Percentiles rank a stretch among this genome's conserved stretches.
Conservation (phyloP, 2,113 vertebrate genomes). For the Colaptes auratus region DNA sequence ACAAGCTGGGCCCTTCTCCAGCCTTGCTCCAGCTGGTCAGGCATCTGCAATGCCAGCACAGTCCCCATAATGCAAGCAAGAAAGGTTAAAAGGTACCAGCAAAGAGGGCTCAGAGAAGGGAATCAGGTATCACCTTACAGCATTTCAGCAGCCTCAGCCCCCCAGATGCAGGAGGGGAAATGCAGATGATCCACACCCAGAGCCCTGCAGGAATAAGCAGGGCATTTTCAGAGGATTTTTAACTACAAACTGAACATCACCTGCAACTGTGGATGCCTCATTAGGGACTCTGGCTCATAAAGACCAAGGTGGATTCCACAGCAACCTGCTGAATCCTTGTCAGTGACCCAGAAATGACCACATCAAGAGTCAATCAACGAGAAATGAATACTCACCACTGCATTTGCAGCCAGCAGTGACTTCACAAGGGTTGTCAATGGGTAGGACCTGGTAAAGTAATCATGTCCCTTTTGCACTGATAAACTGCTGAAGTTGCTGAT, state of each 20-base stretch:
- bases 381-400: neutral
- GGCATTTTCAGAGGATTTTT: neutral
- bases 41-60: neutral
- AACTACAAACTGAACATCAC: neutral
- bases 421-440: neutral
- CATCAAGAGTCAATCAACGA: neutral
- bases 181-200: accelerated
- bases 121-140: neutral
- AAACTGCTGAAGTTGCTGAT: neutral
- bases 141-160: neutral
- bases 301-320: neutral
- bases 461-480: accelerated
- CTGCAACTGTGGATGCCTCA: neutral
- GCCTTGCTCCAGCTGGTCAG: neutral
- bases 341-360: neutral
- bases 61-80: neutral
- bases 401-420: neutral
- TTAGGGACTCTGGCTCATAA: neutral
- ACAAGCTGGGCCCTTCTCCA: neutral
- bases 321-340: neutral
- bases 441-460: neutral
- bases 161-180: neutral
- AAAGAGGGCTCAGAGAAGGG: neutral
- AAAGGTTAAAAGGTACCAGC: neutral
- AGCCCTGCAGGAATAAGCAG: neutral